phyloP scores from a whole-genome alignment of 2,888 invertebrate species.

The Hermaeophaga mercurialis region DNA sequence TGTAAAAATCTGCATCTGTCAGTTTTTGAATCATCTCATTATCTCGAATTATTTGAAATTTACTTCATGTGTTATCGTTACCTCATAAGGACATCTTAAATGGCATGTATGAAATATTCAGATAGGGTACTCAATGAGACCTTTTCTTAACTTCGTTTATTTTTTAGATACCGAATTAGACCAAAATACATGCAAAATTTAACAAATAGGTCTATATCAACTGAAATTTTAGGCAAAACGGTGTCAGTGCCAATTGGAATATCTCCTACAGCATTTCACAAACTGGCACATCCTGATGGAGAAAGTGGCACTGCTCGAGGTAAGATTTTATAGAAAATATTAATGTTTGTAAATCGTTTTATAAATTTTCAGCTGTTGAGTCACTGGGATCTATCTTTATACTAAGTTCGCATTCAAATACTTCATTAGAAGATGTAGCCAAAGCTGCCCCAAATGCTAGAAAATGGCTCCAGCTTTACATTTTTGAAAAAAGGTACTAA shows the following conservation, averaged over 20 bases:
- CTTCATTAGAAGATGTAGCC: conserved; percentile 87
- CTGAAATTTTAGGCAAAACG: neutral
- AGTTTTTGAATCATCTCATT: no score
- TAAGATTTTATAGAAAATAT: no score
- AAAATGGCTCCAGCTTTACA: conserved; percentile 93
- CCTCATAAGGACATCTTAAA: no score
- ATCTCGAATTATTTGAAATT: no score
- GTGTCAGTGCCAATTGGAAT: conserved; percentile 1
- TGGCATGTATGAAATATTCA: no score
- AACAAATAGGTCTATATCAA: neutral
- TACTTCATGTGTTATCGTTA: no score
- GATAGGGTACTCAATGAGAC: no score
- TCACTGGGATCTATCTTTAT: no score
- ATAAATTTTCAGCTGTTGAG: no score
- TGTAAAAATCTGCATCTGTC: no score
- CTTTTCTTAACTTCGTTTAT: no score
- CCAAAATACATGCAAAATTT: conserved; percentile 9
- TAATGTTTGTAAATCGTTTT: no score
- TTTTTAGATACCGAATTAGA: conserved; percentile 7
- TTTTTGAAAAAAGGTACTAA: conserved; percentile 86
- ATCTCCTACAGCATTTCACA: conserved; percentile 9
- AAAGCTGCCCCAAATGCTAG: conserved; percentile 72
- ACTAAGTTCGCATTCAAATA: conserved; percentile 84
- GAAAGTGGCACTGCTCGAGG: neutral
- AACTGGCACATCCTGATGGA: neutral